Evolutionary conservation across 2,888 invertebrate genomes (phyloP), one percentile per base, ranked within the genome.

Genomic region (Drosophila subquinaria): DNA sequence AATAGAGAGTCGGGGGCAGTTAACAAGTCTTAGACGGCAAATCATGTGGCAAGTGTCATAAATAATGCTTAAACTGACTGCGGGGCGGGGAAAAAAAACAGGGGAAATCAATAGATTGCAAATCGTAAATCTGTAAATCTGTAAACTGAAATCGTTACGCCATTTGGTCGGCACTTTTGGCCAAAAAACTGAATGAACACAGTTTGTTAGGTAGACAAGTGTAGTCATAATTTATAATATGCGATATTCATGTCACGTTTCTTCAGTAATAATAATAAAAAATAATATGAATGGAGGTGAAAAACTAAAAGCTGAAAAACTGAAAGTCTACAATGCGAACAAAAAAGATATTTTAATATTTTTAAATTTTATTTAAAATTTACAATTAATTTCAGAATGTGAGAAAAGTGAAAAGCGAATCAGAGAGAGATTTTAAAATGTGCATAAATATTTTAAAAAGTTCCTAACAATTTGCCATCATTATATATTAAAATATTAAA

Each of bases 41-140:
- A 82, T 80, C 73, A 69, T 73, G 71, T 62, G 67, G 73, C 81
- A 71, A 73, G 86, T 84, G 79, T 73, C 84, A 88, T 82, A 84
- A 84, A 84, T 82, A 51, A 87, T 68, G 68, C 55, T 62, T 62
- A 50, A 69, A 71, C 30, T 42, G 71, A 75, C 69, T 64, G 27
- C 17, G 33, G 33, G 23, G 33, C 4, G 9, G 36, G 4, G 23
- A 11, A n/a, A 11, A n/a, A 70, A 69, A 53, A 60, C 62, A 47
- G 4, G 23, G 15, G 17, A 70, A 69, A 53, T 64, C 62, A 47
- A 45, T 35, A 55, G 40, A 59, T 69, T 17, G 36, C 55, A 64
- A 66, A 52, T 52, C 55, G 35, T 56, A 73, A 63, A 71, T 76
- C 76, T 57, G 35, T 56, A 73, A 63, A 71, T 76, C 76, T 57